Evolutionary conservation across 2,797 vertebrate genomes (phyloP), one percentile per base, ranked within the genome.

Genomic region (Sebastes cheni): DNA sequence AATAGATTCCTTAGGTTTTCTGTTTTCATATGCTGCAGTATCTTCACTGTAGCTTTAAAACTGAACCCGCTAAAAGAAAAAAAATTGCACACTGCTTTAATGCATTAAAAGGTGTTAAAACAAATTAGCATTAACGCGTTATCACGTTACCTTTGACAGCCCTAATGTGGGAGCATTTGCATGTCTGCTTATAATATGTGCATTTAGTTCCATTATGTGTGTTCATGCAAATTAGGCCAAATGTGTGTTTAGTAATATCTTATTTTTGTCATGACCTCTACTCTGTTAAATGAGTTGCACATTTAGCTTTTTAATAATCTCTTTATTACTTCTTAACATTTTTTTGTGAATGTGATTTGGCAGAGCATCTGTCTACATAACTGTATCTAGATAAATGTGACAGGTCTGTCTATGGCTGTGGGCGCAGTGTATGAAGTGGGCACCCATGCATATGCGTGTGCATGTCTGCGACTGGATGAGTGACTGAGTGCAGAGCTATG

Each of bases 401-500:
- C 64, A n/a, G 20, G 58, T 73, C 32, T 67, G 50, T 82, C 14
- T 54, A 25, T 69, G 70, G 9, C n/a, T 72, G 59, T 58, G 42
- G 8, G 16, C 52, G n/a, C 34, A 42, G 14, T 29, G 25, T 46
- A n/a, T 18, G 67, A 29, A 8, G 5, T 20, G 72, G 64, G 67
- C 69, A 78, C 11, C 46, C 11, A 1, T 77, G 60, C 72, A 50
- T 29, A 39, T 74, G 67, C 61, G 75, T 84, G 67, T 71, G 67
- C 29, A 22, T 76, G 81, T 77, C 72, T 77, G 72, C 25, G 72
- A 54, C 65, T 86, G 80, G 75, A 86, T 81, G 85, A 91, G 81
- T 92, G 91, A 93, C 65, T 92, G 90, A 90, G 88, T 87, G 62
- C 70, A 4, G 69, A 74, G 79, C 68, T 78, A 71, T 92, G 94